Percentiles rank a stretch among this genome's conserved stretches.
phyloP scores from a whole-genome alignment of 2,113 vertebrate species.

The Gallinago undulata region DNA sequence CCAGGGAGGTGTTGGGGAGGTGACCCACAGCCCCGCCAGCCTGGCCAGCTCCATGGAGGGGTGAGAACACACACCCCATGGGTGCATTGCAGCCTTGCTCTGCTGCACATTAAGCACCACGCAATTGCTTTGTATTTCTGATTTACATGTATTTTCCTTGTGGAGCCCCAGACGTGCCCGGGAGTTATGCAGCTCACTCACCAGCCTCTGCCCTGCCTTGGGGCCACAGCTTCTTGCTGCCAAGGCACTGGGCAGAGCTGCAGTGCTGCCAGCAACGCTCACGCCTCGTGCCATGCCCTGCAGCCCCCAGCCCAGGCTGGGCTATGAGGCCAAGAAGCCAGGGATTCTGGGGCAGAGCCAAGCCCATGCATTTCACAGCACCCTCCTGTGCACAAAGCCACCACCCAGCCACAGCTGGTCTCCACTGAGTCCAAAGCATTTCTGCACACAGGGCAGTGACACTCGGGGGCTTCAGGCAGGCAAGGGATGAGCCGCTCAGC shows the following conservation, averaged over 20 bases:
- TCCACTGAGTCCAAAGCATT: accelerated
- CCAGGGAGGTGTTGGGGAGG: neutral
- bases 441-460: accelerated
- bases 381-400: neutral
- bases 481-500: neutral
- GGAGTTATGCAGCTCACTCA: neutral
- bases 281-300: accelerated
- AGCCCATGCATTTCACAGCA: accelerated
- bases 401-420: neutral
- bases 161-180: accelerated
- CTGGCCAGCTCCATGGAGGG: neutral
- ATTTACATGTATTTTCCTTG: neutral
- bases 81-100: neutral
- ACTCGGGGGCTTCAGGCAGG: accelerated
- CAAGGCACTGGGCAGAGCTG: neutral
- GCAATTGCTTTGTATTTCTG: neutral
- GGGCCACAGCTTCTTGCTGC: accelerated
- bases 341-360: neutral
- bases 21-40: neutral
- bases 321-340: neutral
- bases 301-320: neutral
- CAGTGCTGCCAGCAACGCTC: neutral
- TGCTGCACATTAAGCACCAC: neutral
- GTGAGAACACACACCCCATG: accelerated
- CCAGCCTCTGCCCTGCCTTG: neutral